Conservation (phyloP, 2,113 vertebrate genomes). For the Centrocercus urophasianus region DNA sequence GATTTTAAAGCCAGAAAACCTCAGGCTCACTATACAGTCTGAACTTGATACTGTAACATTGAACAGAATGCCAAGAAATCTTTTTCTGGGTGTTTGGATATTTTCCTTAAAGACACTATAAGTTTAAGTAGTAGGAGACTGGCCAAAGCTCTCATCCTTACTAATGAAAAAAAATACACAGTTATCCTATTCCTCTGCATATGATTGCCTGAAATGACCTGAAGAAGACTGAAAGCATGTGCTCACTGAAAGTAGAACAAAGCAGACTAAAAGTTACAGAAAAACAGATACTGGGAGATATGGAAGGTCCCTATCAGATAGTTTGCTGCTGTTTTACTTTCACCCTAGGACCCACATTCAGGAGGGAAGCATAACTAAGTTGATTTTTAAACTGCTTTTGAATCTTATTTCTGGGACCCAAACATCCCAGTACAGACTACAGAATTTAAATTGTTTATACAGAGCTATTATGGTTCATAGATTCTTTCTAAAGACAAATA, state of each 20-base stretch:
- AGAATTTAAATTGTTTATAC: neutral
- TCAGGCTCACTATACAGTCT: accelerated
- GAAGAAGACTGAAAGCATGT: neutral
- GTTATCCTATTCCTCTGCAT: neutral
- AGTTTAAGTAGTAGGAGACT: neutral
- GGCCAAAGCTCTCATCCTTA: neutral
- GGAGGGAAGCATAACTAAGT: neutral
- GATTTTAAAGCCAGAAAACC: neutral
- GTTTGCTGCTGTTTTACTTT: neutral
- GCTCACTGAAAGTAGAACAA: neutral
- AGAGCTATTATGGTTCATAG: neutral
- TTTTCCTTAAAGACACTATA: neutral
- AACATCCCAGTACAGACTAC: neutral
- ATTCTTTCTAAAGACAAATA: neutral
- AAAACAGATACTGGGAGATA: neutral
- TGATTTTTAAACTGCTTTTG: neutral
- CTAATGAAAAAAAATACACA: neutral
- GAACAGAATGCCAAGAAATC: neutral
- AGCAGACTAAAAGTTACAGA: neutral
- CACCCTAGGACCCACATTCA: neutral
- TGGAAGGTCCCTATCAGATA: neutral
- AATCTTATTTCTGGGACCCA: neutral
- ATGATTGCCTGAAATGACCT: neutral
- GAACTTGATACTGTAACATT: neutral
- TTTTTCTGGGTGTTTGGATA: neutral